A percentile compares a stretch with the other conserved stretches of the same genome.
Evolutionary conservation across 2,888 invertebrate species (phyloP).

Genomic region (Tortricodes alternella): DNA sequence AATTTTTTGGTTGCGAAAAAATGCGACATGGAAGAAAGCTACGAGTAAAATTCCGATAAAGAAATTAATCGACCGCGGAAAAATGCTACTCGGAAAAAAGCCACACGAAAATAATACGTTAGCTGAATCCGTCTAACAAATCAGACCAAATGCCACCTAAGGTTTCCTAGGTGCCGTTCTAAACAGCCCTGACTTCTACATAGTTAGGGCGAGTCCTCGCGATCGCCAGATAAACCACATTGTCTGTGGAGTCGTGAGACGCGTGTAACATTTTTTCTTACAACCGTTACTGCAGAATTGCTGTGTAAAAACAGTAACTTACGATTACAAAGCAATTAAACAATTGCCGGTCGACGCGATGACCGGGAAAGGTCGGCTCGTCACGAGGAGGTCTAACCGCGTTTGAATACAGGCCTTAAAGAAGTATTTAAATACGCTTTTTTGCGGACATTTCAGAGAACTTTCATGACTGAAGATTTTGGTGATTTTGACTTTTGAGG

Average conservation of each 20-base stretch:
- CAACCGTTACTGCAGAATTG: slow-evolving; percentile 42
- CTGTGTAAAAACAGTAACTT: slow-evolving; percentile 1
- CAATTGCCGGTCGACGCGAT: slow-evolving; percentile 3
- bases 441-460: too few relatives aligned
- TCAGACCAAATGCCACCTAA: too few relatives aligned
- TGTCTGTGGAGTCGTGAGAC: slow-evolving; percentile 54
- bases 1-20: too few relatives aligned
- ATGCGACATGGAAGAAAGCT: too few relatives aligned
- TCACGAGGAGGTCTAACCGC: neutral
- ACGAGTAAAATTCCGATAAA: too few relatives aligned
- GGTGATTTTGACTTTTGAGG: too few relatives aligned
- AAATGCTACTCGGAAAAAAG: too few relatives aligned
- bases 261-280: slow-evolving; percentile 33
- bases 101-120: too few relatives aligned
- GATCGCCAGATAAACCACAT: slow-evolving; percentile 47
- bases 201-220: neutral
- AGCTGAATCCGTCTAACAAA: too few relatives aligned
- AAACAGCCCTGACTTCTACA: slow-evolving; percentile 4
- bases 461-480: too few relatives aligned
- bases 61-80: too few relatives aligned
- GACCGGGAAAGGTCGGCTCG: slow-evolving; percentile 8
- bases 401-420: neutral
- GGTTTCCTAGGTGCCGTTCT: neutral
- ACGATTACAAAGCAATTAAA: slow-evolving; percentile 21
- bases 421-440: neutral